A percentile compares a stretch with the other conserved stretches of the same genome.
These are phyloP conservation scores for Pelobates cultripes DNA, from an alignment of 2,797 vertebrate genomes.

Conservation along the genomic window DNA sequence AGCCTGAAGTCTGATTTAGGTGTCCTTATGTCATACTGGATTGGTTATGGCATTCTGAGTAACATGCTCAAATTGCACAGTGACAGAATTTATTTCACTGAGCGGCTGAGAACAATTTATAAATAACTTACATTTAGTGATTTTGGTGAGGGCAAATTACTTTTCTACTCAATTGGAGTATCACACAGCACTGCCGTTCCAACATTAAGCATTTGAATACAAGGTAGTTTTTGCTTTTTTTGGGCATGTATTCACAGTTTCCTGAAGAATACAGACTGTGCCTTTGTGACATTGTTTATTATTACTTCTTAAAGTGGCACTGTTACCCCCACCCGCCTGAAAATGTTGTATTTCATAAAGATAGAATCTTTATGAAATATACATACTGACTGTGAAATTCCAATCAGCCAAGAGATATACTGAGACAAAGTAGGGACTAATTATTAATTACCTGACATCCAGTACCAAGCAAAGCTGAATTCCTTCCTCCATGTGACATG, in stretches of 20 bases:
- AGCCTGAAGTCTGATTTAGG: background rate
- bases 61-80: background rate
- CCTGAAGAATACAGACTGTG: background rate
- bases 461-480: too few species aligned
- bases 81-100: conserved; percentile 18
- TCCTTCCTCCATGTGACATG: too few species aligned
- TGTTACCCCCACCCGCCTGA: too few species aligned
- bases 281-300: too few species aligned
- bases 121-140: conserved; percentile 24
- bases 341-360: too few species aligned
- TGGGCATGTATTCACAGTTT: background rate
- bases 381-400: too few species aligned
- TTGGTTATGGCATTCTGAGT: background rate
- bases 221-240: conserved; percentile 1
- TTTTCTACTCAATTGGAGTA: conserved; percentile 32
- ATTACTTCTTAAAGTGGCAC: too few species aligned
- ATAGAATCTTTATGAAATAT: too few species aligned
- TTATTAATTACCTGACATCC: too few species aligned
- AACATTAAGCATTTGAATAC: conserved; percentile 1
- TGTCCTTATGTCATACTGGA: background rate
- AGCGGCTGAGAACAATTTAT: conserved; percentile 22
- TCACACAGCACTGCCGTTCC: conserved; percentile 10
- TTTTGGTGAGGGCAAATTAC: conserved; percentile 16
- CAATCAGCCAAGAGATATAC: too few species aligned
- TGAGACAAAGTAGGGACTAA: too few species aligned